Conservation (phyloP, 2,888 invertebrate genomes). For the Drosophila barbarae region DNA sequence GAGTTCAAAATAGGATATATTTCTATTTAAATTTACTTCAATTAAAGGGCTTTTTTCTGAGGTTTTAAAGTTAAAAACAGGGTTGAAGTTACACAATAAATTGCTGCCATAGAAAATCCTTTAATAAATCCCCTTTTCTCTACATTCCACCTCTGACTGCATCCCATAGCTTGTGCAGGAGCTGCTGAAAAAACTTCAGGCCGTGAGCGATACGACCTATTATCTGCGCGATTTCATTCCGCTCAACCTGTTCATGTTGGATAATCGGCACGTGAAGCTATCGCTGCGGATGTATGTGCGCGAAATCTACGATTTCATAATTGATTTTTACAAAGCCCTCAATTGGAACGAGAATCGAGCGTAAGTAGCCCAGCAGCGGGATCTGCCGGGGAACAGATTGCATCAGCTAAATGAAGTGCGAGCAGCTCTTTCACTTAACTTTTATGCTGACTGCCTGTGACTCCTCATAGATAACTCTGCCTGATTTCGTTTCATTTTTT, state of each 20-base stretch:
- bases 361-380: constrained; percentile 79
- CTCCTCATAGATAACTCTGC: constrained; percentile 47
- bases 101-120: neutral
- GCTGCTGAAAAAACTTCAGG: constrained; percentile 86
- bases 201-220: constrained; percentile 86
- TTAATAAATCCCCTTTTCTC: neutral
- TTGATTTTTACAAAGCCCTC: constrained; percentile 78
- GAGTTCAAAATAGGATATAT: neutral
- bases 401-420: constrained; percentile 44
- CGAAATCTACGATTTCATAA: constrained; percentile 78
- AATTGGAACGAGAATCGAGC: constrained; percentile 86
- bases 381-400: constrained; percentile 17
- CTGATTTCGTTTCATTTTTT: constrained; percentile 1
- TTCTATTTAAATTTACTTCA: neutral
- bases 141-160: constrained; percentile 3
- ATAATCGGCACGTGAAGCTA: constrained; percentile 81
- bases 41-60: too few species aligned
- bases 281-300: constrained; percentile 76
- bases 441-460: constrained; percentile 46
- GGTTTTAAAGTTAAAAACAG: neutral
- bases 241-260: constrained; percentile 90
- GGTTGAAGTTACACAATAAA: neutral
- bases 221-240: constrained; percentile 88
- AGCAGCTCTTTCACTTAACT: constrained; percentile 44
- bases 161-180: constrained; percentile 83